Conservation (phyloP, 2,888 invertebrate genomes). For the Aproaerema taeniolella region DNA sequence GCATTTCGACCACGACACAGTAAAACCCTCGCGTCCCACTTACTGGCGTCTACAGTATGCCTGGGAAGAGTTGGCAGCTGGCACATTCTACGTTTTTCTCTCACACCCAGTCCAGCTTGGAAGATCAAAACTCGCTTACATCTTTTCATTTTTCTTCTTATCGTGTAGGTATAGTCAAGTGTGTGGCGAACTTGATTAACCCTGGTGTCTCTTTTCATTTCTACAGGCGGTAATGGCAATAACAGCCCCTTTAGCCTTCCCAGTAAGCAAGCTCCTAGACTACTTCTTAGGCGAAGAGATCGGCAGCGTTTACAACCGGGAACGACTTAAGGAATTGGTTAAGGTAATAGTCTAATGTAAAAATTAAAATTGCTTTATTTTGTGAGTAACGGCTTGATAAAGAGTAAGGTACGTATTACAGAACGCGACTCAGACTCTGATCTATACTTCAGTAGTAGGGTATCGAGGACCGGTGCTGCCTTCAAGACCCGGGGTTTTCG, state of each 20-base stretch:
- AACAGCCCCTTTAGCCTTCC: constrained; percentile 95
- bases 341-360: constrained; percentile 81
- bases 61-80: no score
- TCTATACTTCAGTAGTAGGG: no score
- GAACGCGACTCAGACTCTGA: no score
- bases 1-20: no score
- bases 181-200: background rate
- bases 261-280: constrained; percentile 93
- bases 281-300: constrained; percentile 96
- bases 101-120: no score
- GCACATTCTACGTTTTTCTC: no score
- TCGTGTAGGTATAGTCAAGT: background rate
- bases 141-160: background rate
- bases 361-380: background rate
- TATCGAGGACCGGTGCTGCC: no score
- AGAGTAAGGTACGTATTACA: no score
- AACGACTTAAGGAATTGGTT: constrained; percentile 96
- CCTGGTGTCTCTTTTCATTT: background rate
- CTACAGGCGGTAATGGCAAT: constrained; percentile 89
- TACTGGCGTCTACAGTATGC: no score
- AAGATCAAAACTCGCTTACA: background rate
- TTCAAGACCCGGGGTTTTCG: no score
- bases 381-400: no score
- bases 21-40: no score
- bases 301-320: constrained; percentile 97